Conservation (phyloP, 30 jellyfish, hydroid and myxozoan species). For the Mastigias papua region DNA sequence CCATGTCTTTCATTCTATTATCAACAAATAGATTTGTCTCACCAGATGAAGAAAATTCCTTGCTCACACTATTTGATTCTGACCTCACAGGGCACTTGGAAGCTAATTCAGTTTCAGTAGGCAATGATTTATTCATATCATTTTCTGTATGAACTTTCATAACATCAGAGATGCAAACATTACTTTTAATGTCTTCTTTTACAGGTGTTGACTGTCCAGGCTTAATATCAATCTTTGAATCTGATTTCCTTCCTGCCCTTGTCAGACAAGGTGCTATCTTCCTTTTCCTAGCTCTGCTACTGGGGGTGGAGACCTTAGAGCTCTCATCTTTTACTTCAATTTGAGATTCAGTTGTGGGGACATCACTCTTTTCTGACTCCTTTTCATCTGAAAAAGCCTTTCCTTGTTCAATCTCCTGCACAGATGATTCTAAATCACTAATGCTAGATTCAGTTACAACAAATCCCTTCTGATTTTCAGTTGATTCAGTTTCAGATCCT, state of each 20-base stretch:
- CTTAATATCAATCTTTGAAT: background rate
- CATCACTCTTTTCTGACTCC: background rate
- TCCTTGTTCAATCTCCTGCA: background rate
- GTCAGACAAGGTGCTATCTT: background rate
- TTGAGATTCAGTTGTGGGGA: background rate
- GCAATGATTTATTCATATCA: background rate
- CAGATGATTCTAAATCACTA: background rate
- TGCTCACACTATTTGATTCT: no score
- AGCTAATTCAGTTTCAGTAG: background rate
- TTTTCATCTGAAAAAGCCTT: background rate
- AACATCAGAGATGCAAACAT: background rate
- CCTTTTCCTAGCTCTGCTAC: background rate
- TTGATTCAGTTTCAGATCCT: background rate
- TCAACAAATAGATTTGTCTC: background rate
- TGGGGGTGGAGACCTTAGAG: background rate
- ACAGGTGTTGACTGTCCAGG: background rate
- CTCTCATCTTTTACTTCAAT: background rate
- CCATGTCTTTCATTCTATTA: background rate
- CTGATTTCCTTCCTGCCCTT: constrained; percentile 1
- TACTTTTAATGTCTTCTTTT: background rate
- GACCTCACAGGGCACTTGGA: background rate
- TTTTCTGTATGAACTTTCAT: background rate
- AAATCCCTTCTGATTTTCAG: constrained; percentile 18
- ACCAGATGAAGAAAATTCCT: no score
- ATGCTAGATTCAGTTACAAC: constrained; percentile 20